These are phyloP conservation scores for Noctua janthe DNA, from an alignment of 2,888 invertebrate species.

Conservation along the genomic window DNA sequence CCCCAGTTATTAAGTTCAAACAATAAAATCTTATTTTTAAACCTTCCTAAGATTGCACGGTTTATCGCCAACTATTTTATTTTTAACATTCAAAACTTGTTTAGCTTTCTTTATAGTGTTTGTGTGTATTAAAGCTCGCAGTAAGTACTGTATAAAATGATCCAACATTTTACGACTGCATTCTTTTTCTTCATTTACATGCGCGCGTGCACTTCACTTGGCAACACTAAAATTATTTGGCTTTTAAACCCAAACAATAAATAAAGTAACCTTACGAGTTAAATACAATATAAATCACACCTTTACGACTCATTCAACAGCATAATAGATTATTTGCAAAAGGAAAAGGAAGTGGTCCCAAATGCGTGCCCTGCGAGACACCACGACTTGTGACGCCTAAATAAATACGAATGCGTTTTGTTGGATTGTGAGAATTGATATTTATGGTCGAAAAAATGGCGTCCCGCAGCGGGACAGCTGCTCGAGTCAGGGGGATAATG, in stretches of 20 bases:
- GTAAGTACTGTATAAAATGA: constrained; percentile 53
- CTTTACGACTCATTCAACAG: constrained; percentile 76
- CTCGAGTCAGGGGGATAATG: constrained; percentile 73
- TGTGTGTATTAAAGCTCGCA: constrained; percentile 24
- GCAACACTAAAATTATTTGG: constrained; percentile 60
- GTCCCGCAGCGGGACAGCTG: constrained; percentile 84
- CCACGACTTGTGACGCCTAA: constrained; percentile 81
- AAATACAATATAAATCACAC: constrained; percentile 72
- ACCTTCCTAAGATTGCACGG: constrained; percentile 37
- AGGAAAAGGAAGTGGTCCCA: constrained; percentile 80
- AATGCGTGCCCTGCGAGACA: constrained; percentile 75
- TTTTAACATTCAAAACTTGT: constrained; percentile 29
- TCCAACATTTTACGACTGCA: constrained; percentile 53
- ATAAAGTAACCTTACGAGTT: constrained; percentile 64
- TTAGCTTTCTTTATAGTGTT: constrained; percentile 36
- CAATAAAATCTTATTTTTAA: constrained; percentile 59
- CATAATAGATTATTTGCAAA: constrained; percentile 78
- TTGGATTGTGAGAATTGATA: constrained; percentile 88
- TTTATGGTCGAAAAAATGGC: constrained; percentile 87
- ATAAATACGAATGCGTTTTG: constrained; percentile 88
- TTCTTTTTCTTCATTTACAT: constrained; percentile 40
- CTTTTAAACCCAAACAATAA: constrained; percentile 64
- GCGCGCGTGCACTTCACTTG: constrained; percentile 53
- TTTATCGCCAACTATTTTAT: constrained; percentile 45
- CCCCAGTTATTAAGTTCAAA: constrained; percentile 49